These are phyloP conservation scores for Chymomyza costata DNA, from an alignment of 1,140 invertebrate species.

Conservation along the genomic window DNA sequence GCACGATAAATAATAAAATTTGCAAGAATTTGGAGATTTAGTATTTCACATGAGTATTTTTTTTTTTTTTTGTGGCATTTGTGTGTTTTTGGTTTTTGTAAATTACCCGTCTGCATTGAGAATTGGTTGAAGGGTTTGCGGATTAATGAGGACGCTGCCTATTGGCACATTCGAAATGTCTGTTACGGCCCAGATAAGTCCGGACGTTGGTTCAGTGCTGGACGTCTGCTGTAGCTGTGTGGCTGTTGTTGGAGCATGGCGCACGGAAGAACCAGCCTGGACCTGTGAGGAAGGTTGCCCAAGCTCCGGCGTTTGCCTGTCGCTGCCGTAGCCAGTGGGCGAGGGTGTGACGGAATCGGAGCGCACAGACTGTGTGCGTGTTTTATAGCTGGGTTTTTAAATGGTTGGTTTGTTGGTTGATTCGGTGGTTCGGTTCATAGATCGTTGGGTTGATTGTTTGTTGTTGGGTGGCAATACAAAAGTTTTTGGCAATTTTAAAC, in stretches of 20 bases:
- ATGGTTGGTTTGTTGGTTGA: constrained; percentile 30
- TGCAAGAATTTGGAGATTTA: constrained; percentile 5
- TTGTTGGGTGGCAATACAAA: constrained; percentile 56
- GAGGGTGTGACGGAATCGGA: constrained; percentile 86
- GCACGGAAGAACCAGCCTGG: constrained; percentile 16
- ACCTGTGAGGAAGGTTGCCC: constrained; percentile 34
- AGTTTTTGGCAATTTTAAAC: constrained; percentile 47
- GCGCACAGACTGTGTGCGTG: constrained; percentile 82
- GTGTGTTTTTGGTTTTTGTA: constrained; percentile 63
- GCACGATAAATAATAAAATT: not conserved
- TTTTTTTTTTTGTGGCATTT: constrained; percentile 21
- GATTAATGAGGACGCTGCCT: constrained; percentile 91
- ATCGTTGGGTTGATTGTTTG: constrained; percentile 28
- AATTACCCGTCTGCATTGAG: constrained; percentile 81
- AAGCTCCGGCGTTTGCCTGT: constrained; percentile 67
- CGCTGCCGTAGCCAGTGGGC: constrained; percentile 78
- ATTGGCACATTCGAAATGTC: constrained; percentile 87
- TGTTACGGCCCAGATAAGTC: constrained; percentile 89
- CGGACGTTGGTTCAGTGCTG: constrained; percentile 39
- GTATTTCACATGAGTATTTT: constrained; percentile 38
- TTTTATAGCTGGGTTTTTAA: constrained; percentile 67
- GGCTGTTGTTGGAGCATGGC: constrained; percentile 18
- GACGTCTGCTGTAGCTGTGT: constrained; percentile 23
- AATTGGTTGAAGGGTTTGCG: constrained; percentile 82
- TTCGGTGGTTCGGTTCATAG: constrained; percentile 36